Base-by-base conservation (phyloP, 2,888 invertebrate species). In the Oxycera nigricornis region DNA sequence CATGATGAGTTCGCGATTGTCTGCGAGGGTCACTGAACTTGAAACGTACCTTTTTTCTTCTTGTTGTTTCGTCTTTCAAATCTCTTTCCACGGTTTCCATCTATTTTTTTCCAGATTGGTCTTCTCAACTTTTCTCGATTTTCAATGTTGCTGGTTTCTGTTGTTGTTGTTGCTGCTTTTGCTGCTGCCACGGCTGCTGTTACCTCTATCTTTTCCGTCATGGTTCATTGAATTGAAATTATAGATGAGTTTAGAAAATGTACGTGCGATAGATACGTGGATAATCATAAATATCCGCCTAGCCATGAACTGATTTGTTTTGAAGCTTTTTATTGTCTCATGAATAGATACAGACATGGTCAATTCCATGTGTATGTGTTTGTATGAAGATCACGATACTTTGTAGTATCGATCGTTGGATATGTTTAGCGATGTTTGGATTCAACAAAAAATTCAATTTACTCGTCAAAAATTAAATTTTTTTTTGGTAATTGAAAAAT, bases 1-100 rank as follows among this genome's bases (percentile, higher is more conserved):
- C 52, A 55, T 55, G 50, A 50, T 50, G 52, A 55, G 22, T 55
- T 24, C 24, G 52, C 52, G 52, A 55, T 55, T 55, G 52, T n/a
- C 22, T 55, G 24, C 7, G 17, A 22, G 52, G 52, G 52, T 55
- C 52, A 55, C 22, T 55, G 52, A 55, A 20, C 52, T 55, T 55
- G 24, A 3, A 11, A 20, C 22, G 2, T n/a, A 24, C 24, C 24
- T 55, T 55, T 22, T 55, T 55, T 22, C 22, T 17, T 55, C 46
- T 46, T 46, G 46, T 3, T 46, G 17, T 55, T 55, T 55, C 11
- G 7, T 24, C 9, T 55, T 9, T 55, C n/a, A n/a, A n/a, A 55
- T 55, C 17, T 55, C 24, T 20, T 55, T 4, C 24, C 52, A 22
- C 24, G 1, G 17, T 55, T 55, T 55, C 24, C 11, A 55, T 24